Evolutionary conservation across 2,888 invertebrate genomes (phyloP).

Genomic region (Halocaridina rubra): DNA sequence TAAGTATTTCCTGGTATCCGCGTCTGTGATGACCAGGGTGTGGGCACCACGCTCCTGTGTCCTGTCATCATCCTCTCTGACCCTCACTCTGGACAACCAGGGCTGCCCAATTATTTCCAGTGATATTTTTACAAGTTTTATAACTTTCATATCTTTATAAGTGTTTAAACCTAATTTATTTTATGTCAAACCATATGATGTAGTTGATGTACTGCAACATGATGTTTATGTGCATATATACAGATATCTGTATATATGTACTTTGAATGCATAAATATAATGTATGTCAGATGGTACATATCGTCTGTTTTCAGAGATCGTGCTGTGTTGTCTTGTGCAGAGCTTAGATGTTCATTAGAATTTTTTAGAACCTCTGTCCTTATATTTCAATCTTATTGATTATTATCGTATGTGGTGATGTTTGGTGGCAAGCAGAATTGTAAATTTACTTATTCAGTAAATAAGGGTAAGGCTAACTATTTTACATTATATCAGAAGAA

Average conservation of each 20-base stretch:
- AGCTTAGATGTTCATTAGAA: constrained; percentile 12
- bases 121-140: constrained; percentile 14
- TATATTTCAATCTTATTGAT: neutral
- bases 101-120: constrained; percentile 28
- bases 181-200: neutral
- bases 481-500: too few relatives aligned
- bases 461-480: too few relatives aligned
- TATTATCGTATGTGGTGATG: neutral
- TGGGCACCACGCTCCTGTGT: constrained; percentile 26
- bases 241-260: neutral
- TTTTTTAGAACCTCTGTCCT: neutral
- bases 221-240: neutral
- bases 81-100: constrained; percentile 33
- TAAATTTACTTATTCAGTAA: neutral
- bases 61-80: constrained; percentile 17
- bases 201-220: neutral
- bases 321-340: constrained; percentile 18
- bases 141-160: neutral
- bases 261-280: neutral
- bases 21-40: constrained; percentile 22
- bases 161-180: neutral
- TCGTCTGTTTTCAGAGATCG: neutral
- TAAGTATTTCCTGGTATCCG: constrained; percentile 7
- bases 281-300: neutral
- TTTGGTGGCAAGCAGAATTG: neutral